Percentiles rank a stretch among this genome's conserved stretches.
These are phyloP conservation scores for Varanus komodoensis DNA, from an alignment of 2,113 vertebrate species.

Conservation along the genomic window DNA sequence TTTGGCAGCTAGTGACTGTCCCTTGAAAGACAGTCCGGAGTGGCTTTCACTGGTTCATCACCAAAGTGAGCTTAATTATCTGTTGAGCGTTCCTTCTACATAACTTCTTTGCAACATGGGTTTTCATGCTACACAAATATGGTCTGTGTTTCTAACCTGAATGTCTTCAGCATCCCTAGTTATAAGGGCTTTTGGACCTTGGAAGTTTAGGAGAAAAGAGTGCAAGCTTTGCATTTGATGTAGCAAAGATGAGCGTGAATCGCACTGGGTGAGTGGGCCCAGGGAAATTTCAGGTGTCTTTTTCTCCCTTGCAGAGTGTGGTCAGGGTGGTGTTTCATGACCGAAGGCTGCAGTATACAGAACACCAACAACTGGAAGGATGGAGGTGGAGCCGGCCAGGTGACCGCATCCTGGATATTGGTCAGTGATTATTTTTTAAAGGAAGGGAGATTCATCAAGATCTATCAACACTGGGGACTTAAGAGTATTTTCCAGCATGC, in stretches of 20 bases:
- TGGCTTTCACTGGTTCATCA: too few species aligned
- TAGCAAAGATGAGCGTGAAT: not conserved
- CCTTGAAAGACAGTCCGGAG: too few species aligned
- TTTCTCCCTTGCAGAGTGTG: slow-evolving; percentile 40
- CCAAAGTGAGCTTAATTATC: too few species aligned
- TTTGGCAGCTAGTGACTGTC: too few species aligned
- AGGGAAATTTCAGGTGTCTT: not conserved
- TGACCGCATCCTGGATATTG: slow-evolving; percentile 68
- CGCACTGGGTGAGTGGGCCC: not conserved
- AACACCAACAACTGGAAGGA: slow-evolving; percentile 70
- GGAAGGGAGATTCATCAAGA: not conserved
- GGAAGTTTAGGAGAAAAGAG: not conserved
- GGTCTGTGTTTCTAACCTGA: not conserved
- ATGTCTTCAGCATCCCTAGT: not conserved
- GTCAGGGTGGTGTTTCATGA: slow-evolving; percentile 57
- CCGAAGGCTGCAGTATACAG: slow-evolving; percentile 56
- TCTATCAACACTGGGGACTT: too few species aligned
- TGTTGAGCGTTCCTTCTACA: too few species aligned
- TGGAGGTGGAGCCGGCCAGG: slow-evolving; percentile 66
- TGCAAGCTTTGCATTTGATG: not conserved
- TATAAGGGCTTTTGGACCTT: not conserved
- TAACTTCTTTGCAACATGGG: too few species aligned
- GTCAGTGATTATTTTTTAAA: slow-evolving; percentile 19
- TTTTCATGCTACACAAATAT: too few species aligned
- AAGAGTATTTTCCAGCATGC: not conserved